Percentiles rank a stretch among this genome's conserved stretches.
Conservation (phyloP, 2,113 vertebrate species). For the Tenebrosternarchus preto region DNA sequence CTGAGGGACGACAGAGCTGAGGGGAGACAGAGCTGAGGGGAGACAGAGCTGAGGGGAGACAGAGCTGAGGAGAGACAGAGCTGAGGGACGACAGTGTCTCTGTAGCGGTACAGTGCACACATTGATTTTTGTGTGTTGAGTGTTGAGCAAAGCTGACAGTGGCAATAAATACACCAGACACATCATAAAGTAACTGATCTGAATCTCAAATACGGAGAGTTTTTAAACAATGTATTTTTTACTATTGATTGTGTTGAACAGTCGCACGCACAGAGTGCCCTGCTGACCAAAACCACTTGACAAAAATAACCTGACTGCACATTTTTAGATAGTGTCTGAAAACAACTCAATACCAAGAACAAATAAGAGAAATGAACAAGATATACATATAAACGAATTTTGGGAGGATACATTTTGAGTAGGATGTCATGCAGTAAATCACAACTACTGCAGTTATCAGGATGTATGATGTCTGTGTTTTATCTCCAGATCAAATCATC, state of each 20-base stretch:
- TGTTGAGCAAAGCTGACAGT: constrained; percentile 40
- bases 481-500: constrained; percentile 32
- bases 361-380: constrained; percentile 19
- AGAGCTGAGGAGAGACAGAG: too few species aligned
- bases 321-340: constrained; percentile 22
- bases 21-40: too few species aligned
- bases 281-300: constrained; percentile 17
- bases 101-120: neutral
- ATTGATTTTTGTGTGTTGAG: constrained; percentile 21
- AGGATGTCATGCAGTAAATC: constrained; percentile 24
- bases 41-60: too few species aligned
- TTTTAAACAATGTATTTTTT: constrained; percentile 15
- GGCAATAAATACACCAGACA: constrained; percentile 8
- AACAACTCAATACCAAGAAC: neutral
- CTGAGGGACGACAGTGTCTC: neutral
- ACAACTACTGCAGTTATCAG: constrained; percentile 20
- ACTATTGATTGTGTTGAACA: constrained; percentile 27
- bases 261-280: constrained; percentile 9
- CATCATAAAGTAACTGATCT: constrained; percentile 1
- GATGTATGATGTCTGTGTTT: constrained; percentile 21
- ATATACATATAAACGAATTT: constrained; percentile 18
- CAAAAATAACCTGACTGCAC: constrained; percentile 16
- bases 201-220: neutral
- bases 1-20: too few species aligned
- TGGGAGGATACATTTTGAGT: neutral